These are phyloP conservation scores for Athalia cordata DNA, from an alignment of 2,888 invertebrate genomes.

Conservation along the genomic window DNA sequence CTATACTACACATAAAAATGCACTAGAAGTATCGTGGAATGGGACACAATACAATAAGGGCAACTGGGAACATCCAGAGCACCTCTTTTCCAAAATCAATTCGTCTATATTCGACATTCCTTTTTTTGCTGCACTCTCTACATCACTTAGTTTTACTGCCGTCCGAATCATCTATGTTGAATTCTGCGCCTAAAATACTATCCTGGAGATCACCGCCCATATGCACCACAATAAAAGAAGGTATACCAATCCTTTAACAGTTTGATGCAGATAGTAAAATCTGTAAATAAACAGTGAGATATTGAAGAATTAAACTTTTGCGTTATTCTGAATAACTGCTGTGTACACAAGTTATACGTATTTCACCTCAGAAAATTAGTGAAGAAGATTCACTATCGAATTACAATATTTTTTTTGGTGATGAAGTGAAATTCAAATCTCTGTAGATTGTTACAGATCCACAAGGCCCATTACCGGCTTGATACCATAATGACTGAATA, in stretches of 20 bases:
- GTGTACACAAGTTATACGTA: too few relatives aligned
- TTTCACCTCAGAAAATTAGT: too few relatives aligned
- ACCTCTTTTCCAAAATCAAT: neutral
- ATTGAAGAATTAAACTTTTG: conserved; percentile 8
- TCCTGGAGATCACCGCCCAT: conserved; percentile 71
- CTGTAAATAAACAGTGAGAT: conserved; percentile 70
- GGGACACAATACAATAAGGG: neutral
- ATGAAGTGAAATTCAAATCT: too few relatives aligned
- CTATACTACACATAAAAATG: too few relatives aligned
- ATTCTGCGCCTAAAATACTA: conserved; percentile 52
- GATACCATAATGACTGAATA: too few relatives aligned
- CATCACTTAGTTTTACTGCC: neutral
- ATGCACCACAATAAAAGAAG: conserved; percentile 71
- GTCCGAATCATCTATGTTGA: neutral
- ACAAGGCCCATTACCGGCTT: too few relatives aligned
- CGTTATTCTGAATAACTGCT: too few relatives aligned
- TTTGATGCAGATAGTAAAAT: conserved; percentile 76
- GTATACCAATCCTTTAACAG: conserved; percentile 71
- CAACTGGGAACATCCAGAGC: neutral
- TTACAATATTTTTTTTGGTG: too few relatives aligned
- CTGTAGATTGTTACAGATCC: too few relatives aligned
- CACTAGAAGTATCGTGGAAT: neutral
- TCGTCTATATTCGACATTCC: conserved; percentile 17
- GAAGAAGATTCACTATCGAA: too few relatives aligned
- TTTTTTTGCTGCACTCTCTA: neutral